Conservation (phyloP, 1,140 invertebrate species). For the Plutomurus gul region DNA sequence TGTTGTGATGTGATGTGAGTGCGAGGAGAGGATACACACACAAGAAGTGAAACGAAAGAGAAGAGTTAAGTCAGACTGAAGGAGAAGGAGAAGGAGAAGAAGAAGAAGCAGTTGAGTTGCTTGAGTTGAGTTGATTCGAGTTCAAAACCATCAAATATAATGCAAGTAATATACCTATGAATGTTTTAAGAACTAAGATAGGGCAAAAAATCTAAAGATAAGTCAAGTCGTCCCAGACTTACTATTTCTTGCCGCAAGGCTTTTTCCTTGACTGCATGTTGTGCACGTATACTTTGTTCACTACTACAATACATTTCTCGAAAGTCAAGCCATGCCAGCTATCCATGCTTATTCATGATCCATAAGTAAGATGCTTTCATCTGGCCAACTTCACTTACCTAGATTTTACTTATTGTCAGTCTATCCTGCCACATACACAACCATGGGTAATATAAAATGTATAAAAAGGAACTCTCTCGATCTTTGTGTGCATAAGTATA, state of each 20-base stretch:
- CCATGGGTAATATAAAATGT: too few species aligned
- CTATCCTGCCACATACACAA: too few species aligned
- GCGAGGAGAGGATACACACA: too few species aligned
- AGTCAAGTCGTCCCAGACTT: not conserved
- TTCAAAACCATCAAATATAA: slow-evolving; percentile 25
- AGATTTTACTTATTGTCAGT: too few species aligned
- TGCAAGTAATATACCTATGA: slow-evolving; percentile 10
- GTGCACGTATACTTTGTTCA: not conserved
- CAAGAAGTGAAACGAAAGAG: too few species aligned
- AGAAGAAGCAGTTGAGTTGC: not conserved
- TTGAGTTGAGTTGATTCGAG: slow-evolving; percentile 5
- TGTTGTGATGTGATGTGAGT: slow-evolving; percentile 2
- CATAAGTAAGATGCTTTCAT: too few species aligned
- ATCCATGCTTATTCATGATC: not conserved
- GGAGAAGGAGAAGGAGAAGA: too few species aligned
- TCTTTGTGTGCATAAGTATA: too few species aligned
- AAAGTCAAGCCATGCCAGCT: not conserved
- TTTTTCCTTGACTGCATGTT: not conserved
- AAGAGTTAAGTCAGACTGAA: too few species aligned
- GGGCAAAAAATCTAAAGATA: not conserved
- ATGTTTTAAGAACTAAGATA: not conserved
- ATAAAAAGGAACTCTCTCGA: too few species aligned
- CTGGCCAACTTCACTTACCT: too few species aligned
- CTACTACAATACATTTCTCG: too few species aligned
- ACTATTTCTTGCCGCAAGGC: not conserved